Percentiles rank a stretch among this genome's conserved stretches.
These are phyloP conservation scores for Salmo trutta DNA, from an alignment of 2,797 vertebrate species.

Conservation along the genomic window DNA sequence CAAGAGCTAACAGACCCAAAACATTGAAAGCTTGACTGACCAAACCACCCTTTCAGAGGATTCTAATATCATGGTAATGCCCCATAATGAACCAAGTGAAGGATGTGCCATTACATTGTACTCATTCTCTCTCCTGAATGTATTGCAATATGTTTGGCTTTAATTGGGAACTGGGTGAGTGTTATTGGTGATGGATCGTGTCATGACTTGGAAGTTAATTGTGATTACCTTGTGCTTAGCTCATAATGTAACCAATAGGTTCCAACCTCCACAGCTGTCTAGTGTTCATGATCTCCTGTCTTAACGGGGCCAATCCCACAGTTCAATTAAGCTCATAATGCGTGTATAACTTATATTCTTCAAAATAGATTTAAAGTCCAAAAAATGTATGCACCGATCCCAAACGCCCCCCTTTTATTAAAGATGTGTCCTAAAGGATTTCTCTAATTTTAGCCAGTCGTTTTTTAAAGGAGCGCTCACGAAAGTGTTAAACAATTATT, in stretches of 20 bases:
- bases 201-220: constrained; percentile 30
- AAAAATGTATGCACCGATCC: too few species aligned
- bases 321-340: too few species aligned
- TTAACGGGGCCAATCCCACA: background rate
- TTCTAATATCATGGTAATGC: constrained; percentile 38
- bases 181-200: constrained; percentile 38
- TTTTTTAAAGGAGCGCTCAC: too few species aligned
- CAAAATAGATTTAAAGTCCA: too few species aligned
- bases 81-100: constrained; percentile 50
- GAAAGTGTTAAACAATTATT: too few species aligned
- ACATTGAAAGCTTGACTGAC: constrained; percentile 56
- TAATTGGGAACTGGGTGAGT: constrained; percentile 33
- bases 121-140: constrained; percentile 44
- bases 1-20: constrained; percentile 49
- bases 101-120: constrained; percentile 39
- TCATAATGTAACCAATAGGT: constrained; percentile 7
- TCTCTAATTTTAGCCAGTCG: too few species aligned
- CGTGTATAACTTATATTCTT: too few species aligned
- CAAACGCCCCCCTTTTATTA: too few species aligned
- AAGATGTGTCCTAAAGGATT: too few species aligned
- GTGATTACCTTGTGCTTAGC: constrained; percentile 35
- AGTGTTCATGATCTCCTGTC: constrained; percentile 6
- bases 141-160: constrained; percentile 34
- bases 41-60: constrained; percentile 47
- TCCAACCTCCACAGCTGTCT: constrained; percentile 19